A percentile compares a stretch with the other conserved stretches of the same genome.
phyloP scores from a whole-genome alignment of 2,888 invertebrate species.

The Dioctria linearis region DNA sequence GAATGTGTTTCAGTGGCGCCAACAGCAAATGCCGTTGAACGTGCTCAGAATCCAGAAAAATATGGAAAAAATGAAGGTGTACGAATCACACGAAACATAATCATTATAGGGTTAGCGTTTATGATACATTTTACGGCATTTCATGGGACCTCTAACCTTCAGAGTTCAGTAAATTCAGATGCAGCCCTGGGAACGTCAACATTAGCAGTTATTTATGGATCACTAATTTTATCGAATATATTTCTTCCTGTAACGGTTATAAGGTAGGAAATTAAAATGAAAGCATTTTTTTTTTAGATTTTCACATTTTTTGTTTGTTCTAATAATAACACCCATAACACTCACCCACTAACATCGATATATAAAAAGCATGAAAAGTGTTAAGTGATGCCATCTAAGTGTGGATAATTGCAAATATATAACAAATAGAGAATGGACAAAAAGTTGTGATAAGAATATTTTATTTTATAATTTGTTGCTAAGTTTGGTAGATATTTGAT shows the following conservation, averaged over 20 bases:
- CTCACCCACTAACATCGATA: too few relatives aligned
- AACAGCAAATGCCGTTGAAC: neutral
- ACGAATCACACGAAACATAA: conserved; percentile 87
- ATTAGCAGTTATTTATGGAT: conserved; percentile 88
- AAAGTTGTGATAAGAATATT: neutral
- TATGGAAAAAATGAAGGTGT: conserved; percentile 78
- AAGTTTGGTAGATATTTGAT: too few relatives aligned
- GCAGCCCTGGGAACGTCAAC: conserved; percentile 88
- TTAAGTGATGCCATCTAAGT: too few relatives aligned
- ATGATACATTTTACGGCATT: conserved; percentile 95
- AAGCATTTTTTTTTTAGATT: neutral
- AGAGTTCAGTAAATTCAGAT: conserved; percentile 88
- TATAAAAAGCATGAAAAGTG: too few relatives aligned
- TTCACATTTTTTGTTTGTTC: too few relatives aligned
- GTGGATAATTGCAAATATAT: too few relatives aligned
- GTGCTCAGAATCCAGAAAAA: conserved; percentile 59
- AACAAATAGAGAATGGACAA: too few relatives aligned
- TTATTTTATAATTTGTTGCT: too few relatives aligned
- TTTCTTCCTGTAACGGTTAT: conserved; percentile 89
- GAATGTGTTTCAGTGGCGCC: conserved; percentile 23
- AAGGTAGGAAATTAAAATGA: conserved; percentile 72
- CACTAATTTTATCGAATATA: conserved; percentile 90
- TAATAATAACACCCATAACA: too few relatives aligned
- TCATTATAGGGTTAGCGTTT: conserved; percentile 89
- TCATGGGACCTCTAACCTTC: conserved; percentile 86